Conservation (phyloP, 2,113 vertebrate genomes). For the Peromyscus leucopus region DNA sequence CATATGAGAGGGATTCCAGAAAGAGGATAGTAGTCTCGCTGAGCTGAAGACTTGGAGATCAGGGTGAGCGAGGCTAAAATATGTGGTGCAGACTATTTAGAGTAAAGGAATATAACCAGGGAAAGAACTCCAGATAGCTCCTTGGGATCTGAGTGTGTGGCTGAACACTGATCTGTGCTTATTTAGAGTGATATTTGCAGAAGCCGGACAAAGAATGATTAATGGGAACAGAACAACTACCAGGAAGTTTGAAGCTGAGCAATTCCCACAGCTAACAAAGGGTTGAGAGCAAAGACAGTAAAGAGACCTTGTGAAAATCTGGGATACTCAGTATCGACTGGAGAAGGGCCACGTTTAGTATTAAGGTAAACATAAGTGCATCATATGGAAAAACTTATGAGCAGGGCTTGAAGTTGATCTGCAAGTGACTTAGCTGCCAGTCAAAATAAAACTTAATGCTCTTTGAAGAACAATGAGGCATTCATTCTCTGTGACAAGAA, state of each 20-base stretch:
- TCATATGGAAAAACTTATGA: neutral
- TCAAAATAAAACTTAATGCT: neutral
- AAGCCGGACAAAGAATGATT: neutral
- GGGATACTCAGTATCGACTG: neutral
- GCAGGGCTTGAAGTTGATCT: neutral
- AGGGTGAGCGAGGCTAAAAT: neutral
- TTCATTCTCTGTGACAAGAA: neutral
- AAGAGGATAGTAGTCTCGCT: neutral
- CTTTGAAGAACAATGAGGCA: neutral
- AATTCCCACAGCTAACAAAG: neutral
- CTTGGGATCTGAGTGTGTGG: neutral
- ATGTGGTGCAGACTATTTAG: neutral
- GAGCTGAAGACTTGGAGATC: neutral
- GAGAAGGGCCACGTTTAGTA: slow-evolving; percentile 4
- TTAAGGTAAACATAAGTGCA: neutral
- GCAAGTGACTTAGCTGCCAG: neutral
- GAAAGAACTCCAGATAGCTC: neutral
- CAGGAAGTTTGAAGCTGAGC: neutral
- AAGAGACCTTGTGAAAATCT: slow-evolving; percentile 6
- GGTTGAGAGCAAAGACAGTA: neutral
- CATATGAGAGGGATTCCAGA: neutral
- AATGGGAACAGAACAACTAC: neutral
- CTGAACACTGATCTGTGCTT: neutral
- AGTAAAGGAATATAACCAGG: neutral
- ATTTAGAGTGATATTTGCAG: neutral